Evolutionary conservation across 2,797 vertebrate genomes (phyloP).

Genomic region (Lophotriccus pileatus): DNA sequence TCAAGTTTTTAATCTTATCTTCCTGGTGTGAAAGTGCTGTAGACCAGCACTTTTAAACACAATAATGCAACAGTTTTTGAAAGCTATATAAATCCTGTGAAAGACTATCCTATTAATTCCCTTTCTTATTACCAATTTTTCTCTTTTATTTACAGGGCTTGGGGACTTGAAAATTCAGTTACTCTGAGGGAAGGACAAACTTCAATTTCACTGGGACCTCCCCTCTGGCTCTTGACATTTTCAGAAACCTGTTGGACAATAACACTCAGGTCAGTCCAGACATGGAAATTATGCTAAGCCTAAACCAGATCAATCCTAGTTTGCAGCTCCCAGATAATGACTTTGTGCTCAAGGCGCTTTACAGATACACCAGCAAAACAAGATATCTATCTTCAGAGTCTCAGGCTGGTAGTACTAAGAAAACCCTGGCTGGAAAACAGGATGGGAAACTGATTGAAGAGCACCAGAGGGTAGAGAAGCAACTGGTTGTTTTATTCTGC

Average conservation of each 20-base stretch:
- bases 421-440: background rate
- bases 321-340: slow-evolving; percentile 21
- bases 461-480: background rate
- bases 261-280: background rate
- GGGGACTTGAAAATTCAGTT: slow-evolving; percentile 47
- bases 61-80: slow-evolving; percentile 48
- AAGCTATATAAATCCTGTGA: slow-evolving; percentile 47
- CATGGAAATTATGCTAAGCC: slow-evolving; percentile 30
- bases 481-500: background rate
- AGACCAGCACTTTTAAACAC: slow-evolving; percentile 56
- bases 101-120: slow-evolving; percentile 51
- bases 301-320: slow-evolving; percentile 31
- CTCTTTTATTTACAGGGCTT: slow-evolving; percentile 43
- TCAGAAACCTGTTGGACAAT: slow-evolving; percentile 33
- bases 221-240: slow-evolving; percentile 61
- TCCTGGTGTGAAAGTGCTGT: slow-evolving; percentile 21
- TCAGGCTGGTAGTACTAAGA: background rate
- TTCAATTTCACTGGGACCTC: slow-evolving; percentile 30
- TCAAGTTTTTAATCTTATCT: slow-evolving; percentile 60
- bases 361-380: background rate
- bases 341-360: slow-evolving; percentile 17
- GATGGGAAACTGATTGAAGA: slow-evolving; percentile 9
- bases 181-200: background rate
- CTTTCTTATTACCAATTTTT: slow-evolving; percentile 43
- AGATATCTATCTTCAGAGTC: background rate